phyloP scores from a whole-genome alignment of 1,140 invertebrate species.

The Trachelipus rathkii region DNA sequence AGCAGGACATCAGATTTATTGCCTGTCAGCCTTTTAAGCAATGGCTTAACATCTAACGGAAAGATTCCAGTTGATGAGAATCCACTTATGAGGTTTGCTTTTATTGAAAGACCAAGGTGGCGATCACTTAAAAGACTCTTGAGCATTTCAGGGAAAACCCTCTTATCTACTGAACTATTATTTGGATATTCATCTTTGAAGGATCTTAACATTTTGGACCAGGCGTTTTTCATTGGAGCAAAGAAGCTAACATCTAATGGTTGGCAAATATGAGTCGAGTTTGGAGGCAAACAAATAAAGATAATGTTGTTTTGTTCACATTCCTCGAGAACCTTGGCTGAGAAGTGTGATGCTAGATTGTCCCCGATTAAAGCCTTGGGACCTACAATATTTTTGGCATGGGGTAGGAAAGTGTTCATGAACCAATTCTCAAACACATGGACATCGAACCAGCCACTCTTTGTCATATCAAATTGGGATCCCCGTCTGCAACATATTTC shows the following conservation, averaged over 20 bases:
- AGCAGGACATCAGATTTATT: not conserved
- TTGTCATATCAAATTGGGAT: not conserved
- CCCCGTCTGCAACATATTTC: not conserved
- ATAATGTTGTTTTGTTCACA: not conserved
- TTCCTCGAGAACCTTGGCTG: not conserved
- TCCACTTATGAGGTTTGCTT: not conserved
- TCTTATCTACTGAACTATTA: not conserved
- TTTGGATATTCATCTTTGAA: not conserved
- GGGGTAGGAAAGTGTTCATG: slow-evolving; percentile 5
- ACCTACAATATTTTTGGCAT: slow-evolving; percentile 4
- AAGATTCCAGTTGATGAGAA: not conserved
- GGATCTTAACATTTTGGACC: not conserved
- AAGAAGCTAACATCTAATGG: slow-evolving; percentile 1
- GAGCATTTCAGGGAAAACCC: not conserved
- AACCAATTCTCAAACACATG: not conserved
- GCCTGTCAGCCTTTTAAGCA: not conserved
- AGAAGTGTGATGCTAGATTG: no score
- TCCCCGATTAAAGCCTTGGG: not conserved
- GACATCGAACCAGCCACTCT: slow-evolving; percentile 12
- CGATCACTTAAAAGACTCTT: not conserved
- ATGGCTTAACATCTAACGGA: not conserved
- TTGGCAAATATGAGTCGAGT: not conserved
- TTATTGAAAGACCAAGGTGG: not conserved
- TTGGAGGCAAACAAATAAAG: slow-evolving; percentile 5
- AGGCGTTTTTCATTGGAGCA: not conserved